Base-by-base conservation (phyloP, 2,888 invertebrate species). In the Drosophila peninsularis region DNA sequence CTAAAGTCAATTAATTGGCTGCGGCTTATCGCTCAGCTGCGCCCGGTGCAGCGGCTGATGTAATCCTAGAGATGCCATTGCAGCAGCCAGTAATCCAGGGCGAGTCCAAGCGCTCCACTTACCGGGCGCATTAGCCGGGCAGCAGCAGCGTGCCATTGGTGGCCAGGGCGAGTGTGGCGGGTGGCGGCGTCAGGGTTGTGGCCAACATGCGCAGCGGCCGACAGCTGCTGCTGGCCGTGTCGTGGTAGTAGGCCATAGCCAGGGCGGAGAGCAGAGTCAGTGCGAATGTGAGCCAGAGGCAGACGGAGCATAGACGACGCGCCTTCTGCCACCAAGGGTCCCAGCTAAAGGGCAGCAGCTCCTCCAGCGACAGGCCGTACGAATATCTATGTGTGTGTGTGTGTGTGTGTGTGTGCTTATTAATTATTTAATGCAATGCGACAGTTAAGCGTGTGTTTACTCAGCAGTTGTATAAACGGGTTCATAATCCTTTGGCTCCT, bases 271-370 rank as follows among this genome's bases (percentile, higher is more conserved):
- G 89, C 1, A 94, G 92, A 79, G 93, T 92, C 86, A 93, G 90
- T 1, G 93, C 90, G 71, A 94, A 90, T 36, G 92, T 81, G 0
- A 93, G 90, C 93, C 94, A 94, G 90, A 94, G 93, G 80, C 93
- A 90, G 36, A 93, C 78, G 71, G 93, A 84, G 24, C 94, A 85
- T 63, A 92, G 90, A 62, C 93, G 91, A 0, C 94, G 92, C 1
- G 93, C 80, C 1, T 93, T 91, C 1, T 93, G 92, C 94, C 94
- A 94, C 79, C 93, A 92, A 0, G 92, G 90, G 73, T 94, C 93
- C 62, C 93, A 88, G 1, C 90, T 90, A 14, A 91, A 92, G n/a
- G 91, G 90, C 27, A 93, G 71, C 0, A 94, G 92, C 83, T 94
- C 94, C 64, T 94, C 94, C 34, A 92, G 79, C 10, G 93, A 93